These are phyloP conservation scores for Acronicta psi DNA, from an alignment of 2,888 invertebrate genomes.

Conservation along the genomic window DNA sequence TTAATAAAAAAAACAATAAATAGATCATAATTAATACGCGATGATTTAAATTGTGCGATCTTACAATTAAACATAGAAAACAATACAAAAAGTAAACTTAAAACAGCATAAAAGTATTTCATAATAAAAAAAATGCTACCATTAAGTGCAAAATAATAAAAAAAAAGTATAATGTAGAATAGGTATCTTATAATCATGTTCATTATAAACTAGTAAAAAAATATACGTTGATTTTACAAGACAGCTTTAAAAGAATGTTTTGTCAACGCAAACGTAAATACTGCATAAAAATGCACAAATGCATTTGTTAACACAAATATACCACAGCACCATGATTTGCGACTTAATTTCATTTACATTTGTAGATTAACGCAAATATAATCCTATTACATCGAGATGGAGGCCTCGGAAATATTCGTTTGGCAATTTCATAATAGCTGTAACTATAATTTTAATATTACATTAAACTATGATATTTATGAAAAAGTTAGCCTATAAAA, in stretches of 20 bases:
- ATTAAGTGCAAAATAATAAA: not conserved
- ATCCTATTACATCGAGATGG: too few relatives aligned
- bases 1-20: constrained; percentile 3
- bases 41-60: not conserved
- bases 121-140: not conserved
- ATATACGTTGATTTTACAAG: constrained; percentile 9
- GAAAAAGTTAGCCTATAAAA: too few relatives aligned
- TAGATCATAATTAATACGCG: not conserved
- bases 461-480: too few relatives aligned
- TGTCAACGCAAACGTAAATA: constrained; percentile 14
- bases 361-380: too few relatives aligned
- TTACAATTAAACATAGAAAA: not conserved
- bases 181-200: not conserved
- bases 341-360: not conserved
- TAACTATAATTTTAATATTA: too few relatives aligned
- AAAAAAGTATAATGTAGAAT: constrained; percentile 6
- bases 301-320: constrained; percentile 19
- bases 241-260: constrained; percentile 2
- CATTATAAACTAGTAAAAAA: constrained; percentile 1
- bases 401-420: too few relatives aligned
- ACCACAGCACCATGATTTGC: constrained; percentile 12
- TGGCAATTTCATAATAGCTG: too few relatives aligned
- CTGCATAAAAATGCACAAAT: constrained; percentile 29
- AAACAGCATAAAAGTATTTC: not conserved
- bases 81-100: not conserved